Evolutionary conservation across 2,797 vertebrate genomes (phyloP), one percentile per base, ranked within the genome.

Genomic region (Steatocranus sp.): DNA sequence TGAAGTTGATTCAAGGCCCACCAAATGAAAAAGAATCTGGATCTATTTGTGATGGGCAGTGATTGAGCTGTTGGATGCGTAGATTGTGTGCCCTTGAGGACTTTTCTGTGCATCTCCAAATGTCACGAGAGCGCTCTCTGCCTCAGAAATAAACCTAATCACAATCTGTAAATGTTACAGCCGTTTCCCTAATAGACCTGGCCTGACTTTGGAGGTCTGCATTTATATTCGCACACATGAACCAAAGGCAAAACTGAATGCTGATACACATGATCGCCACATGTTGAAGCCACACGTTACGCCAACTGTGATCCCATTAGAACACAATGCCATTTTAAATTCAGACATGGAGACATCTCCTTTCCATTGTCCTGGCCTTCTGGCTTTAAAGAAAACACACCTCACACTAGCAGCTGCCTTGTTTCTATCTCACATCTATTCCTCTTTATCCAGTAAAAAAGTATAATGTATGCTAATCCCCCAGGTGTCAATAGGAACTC

Each of bases 381-480:
- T 41, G 23, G 66, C 18, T 87, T 88, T 74, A 76, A 76, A 83
- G 49, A 89, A 38, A 30, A 81, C 74, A 82, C 63, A 76, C 61
- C 34, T 86, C 41, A 30, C 25, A 30, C 68, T 6, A 30, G 50
- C 79, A 83, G 86, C 74, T 51, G 68, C 80, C 83, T 92, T 83
- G 70, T 78, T 86, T n/a, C 70, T 9, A 56, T 92, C 88, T 90
- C 89, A 77, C 88, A 92, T 87, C 76, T 80, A 82, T 92, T 80
- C 82, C 86, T 90, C 87, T 93, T 92, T 88, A 93, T 94, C 91
- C 93, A 93, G 91, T 93, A 91, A 94, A 92, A 94, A 94, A 89
- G 91, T 92, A 80, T 96, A 95, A 95, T 96, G 93, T 95, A 96
- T 96, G 96, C 93, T 95, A 96, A 96, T 96, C 96, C 95, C 89